Conservation (phyloP, 2,888 invertebrate genomes). For the Exocentrus adspersus region DNA sequence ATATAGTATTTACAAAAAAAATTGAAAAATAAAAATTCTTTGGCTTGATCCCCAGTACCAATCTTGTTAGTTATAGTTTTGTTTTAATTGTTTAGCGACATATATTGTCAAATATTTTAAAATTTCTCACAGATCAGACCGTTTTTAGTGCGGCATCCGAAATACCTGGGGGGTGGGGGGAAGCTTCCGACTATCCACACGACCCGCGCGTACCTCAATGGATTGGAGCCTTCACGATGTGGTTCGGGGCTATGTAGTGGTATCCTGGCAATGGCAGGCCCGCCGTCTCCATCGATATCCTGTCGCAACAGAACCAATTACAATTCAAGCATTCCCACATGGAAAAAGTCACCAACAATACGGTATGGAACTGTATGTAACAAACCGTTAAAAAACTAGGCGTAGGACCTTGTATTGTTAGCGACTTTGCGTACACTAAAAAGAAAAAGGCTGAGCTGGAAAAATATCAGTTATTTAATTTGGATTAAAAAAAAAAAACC, state of each 20-base stretch:
- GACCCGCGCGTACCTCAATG: constrained; percentile 67
- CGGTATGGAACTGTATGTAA: too few relatives aligned
- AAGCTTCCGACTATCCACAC: constrained; percentile 56
- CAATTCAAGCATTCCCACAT: not conserved
- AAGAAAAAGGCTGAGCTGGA: constrained; percentile 17
- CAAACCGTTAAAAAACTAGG: not conserved
- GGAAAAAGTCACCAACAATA: constrained; percentile 18
- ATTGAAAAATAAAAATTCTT: constrained; percentile 81
- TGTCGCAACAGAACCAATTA: constrained; percentile 56
- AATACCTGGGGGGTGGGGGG: constrained; percentile 60
- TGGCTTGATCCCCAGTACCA: constrained; percentile 86
- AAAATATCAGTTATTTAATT: constrained; percentile 16
- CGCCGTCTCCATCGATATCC: constrained; percentile 96
- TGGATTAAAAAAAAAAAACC: constrained; percentile 23
- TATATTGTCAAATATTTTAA: constrained; percentile 56
- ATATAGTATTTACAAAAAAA: constrained; percentile 65
- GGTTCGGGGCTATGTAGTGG: constrained; percentile 92
- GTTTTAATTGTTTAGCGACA: constrained; percentile 53
- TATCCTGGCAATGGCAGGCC: constrained; percentile 90
- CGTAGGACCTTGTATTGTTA: constrained; percentile 6
- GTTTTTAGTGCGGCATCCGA: constrained; percentile 48
- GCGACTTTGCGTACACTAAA: constrained; percentile 15
- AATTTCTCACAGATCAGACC: constrained; percentile 55
- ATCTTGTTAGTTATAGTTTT: constrained; percentile 62
- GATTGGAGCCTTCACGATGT: constrained; percentile 92